Evolutionary conservation across 2,113 vertebrate species (phyloP), one percentile per base, ranked within the genome.

Genomic region (Sitta europaea): DNA sequence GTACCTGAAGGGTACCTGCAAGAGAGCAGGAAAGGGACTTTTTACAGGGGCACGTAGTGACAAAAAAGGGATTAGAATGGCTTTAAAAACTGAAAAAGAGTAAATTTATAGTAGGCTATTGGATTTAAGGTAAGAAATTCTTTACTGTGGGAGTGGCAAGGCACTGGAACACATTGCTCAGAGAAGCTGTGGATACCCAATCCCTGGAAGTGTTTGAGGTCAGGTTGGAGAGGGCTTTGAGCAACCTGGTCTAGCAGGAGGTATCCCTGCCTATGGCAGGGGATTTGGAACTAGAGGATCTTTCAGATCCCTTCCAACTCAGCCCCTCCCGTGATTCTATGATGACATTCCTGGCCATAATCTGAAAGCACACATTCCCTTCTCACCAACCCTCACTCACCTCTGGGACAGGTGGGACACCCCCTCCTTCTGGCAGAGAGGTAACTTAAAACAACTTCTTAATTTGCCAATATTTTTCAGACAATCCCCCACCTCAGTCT

Each of bases 321-420:
- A 54, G 31, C 22, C 62, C 21, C 35, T 48, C 19, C 47, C 31
- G 14, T 31, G 29, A 35, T 40, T 74, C 38, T 31, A 1, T 23
- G 42, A 22, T 59, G 35, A 5, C 6, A 33, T 21, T 72, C 31
- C 87, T 93, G 67, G 24, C 53, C 20, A 4, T 5, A 10, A 28
- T 40, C 11, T 5, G 2, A 15, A 90, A 72, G 38, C 4, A 10
- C 28, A 9, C 14, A 1, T 28, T 61, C 0, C 0, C 25, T 62
- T 76, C 33, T 31, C n/a, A 59, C 17, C 38, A 71, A 9, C 22
- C n/a, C 42, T 73, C 29, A 5, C 25, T n/a, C 1, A 0, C 28
- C 13, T 9, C n/a, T 31, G 15, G 58, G 54, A 18, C 24, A 27
- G 16, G 59, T 22, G 23, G 7, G 28, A 36, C 27, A 14, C 47